Evolutionary conservation across 2,113 vertebrate genomes (phyloP), one percentile per base, ranked within the genome.

Genomic region (Amblyopsis rosae): DNA sequence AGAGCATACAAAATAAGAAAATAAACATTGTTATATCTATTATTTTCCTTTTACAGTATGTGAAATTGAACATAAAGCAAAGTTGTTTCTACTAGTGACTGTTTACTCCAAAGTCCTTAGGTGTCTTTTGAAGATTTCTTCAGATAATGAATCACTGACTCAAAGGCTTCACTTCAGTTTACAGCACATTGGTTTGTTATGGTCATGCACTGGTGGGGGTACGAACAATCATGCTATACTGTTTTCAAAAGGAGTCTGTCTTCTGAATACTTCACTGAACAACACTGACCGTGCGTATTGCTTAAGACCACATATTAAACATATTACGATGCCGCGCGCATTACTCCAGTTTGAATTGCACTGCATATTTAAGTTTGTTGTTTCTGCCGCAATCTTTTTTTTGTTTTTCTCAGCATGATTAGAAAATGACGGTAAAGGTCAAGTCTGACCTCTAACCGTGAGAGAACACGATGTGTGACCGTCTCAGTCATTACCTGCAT

Each of bases 401-500:
- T 72, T 57, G 46, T 83, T 19, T 19, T 19, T 19, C 19, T 71
- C 79, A 72, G 81, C 77, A 75, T 62, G 61, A 33, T 72, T 72
- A 72, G 65, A 75, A 83, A 82, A 67, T 50, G 26, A 19, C 60
- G 47, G 63, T 16, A 67, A 87, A 87, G 83, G 83, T 88, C 80
- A 76, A 35, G 0, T 48, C 55, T 81, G 88, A 67, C 73, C 26
- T 26, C 26, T 26, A 76, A 17, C 17, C 48, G 12, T 67, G 35
- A n/a, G 65, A 48, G 60, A 78, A 73, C 50, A 62, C 6, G 11
- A 16, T 66, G 64, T 73, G 66, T 73, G 16, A 59, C 50, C 57
- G 12, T 64, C 54, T 45, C 59, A 62, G 59, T 68, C 65, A 50
- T 41, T 65, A 63, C 63, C 51, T 26, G 2, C 49, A 67, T 62